Conservation (phyloP, 2,797 vertebrate species). For the Sciaenops ocellatus region DNA sequence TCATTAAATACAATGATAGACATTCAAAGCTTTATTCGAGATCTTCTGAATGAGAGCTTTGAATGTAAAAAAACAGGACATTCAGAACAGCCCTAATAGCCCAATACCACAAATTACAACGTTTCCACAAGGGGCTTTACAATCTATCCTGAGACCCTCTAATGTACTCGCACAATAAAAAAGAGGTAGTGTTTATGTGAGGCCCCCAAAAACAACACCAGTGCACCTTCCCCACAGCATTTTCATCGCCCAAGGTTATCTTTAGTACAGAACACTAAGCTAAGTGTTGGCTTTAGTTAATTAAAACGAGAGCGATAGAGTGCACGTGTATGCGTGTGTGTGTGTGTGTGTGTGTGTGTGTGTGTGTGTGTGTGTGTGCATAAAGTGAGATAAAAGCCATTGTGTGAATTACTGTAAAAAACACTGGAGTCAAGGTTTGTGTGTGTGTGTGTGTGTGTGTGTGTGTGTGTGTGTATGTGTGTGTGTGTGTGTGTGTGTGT, state of each 20-base stretch:
- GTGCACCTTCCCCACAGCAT: not conserved
- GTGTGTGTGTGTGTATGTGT: slow-evolving; percentile 14
- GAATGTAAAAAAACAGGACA: too few species aligned
- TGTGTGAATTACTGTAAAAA: not conserved
- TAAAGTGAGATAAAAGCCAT: not conserved
- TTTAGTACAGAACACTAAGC: not conserved
- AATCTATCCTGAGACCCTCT: not conserved
- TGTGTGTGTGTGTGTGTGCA: not conserved
- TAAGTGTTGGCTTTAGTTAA: slow-evolving; percentile 28
- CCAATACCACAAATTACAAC: not conserved
- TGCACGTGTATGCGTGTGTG: not conserved
- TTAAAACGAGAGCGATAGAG: slow-evolving; percentile 17
- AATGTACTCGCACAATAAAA: not conserved
- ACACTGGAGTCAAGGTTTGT: not conserved
- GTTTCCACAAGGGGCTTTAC: not conserved
- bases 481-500: slow-evolving; percentile 12
- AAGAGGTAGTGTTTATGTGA: not conserved
- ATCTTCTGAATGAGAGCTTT: too few species aligned
- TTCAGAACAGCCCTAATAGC: too few species aligned
- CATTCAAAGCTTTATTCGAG: too few species aligned
- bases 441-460: not conserved
- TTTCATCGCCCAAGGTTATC: slow-evolving; percentile 15
- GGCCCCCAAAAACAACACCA: not conserved
- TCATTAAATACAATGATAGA: too few species aligned
- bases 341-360: too few species aligned